A percentile compares a stretch with the other conserved stretches of the same genome.
Conservation (phyloP, 92 coral and sea anemone species). For the Pocillopora meandrina region DNA sequence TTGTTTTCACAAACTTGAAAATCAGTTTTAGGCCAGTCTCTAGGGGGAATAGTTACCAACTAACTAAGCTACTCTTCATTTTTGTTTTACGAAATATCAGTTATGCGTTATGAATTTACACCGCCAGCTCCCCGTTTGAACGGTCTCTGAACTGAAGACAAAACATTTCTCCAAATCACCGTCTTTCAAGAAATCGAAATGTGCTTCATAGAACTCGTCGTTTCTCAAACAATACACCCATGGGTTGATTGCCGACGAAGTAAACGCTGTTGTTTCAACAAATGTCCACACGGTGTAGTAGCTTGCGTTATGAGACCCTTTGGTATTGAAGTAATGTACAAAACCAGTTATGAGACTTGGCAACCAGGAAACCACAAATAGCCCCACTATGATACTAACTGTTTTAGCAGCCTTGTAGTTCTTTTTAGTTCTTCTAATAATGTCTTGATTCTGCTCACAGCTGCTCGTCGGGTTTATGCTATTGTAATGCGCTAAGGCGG, state of each 20-base stretch:
- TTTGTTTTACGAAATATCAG: no score
- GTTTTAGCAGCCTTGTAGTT: background rate
- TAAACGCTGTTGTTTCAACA: conserved; percentile 3
- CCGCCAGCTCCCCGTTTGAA: no score
- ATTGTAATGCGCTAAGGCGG: background rate
- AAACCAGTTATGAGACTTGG: conserved; percentile 4
- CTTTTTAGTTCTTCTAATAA: background rate
- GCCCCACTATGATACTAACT: background rate
- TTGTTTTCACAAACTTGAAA: no score
- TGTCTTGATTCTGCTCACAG: background rate
- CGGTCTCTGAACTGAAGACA: no score
- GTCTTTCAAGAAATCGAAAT: background rate
- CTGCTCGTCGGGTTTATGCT: background rate
- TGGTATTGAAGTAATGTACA: background rate
- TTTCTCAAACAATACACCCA: conserved; percentile 19
- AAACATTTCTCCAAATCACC: background rate
- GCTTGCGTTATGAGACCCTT: background rate
- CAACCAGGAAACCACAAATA: conserved; percentile 13
- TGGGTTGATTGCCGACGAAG: conserved; percentile 18
- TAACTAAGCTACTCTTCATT: no score
- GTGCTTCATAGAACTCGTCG: conserved; percentile 5
- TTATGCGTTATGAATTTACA: no score
- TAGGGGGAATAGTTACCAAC: no score
- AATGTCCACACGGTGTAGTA: background rate
- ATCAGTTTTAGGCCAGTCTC: no score